Percentiles rank a stretch among this genome's conserved stretches.
These are phyloP conservation scores for Picus viridis DNA, from an alignment of 2,797 vertebrate species.

Conservation along the genomic window DNA sequence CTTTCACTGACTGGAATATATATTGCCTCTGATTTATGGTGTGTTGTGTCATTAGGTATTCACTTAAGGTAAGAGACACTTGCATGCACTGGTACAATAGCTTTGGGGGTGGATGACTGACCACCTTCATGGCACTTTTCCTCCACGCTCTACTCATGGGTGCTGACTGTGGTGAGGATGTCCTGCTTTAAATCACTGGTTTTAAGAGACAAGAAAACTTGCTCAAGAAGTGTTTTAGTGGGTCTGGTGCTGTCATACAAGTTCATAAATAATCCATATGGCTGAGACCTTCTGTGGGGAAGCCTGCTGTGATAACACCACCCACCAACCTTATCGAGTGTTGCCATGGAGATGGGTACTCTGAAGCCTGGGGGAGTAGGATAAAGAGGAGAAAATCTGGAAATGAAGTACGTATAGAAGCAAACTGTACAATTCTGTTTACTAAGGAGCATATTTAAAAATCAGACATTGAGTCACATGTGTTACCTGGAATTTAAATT, in stretches of 20 bases:
- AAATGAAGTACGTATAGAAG: slow-evolving; percentile 38
- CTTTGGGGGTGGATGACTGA: neutral
- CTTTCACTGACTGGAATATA: neutral
- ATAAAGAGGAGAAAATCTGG: slow-evolving; percentile 59
- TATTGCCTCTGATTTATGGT: neutral
- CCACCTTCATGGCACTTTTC: neutral
- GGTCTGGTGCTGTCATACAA: slow-evolving; percentile 63
- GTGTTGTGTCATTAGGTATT: neutral
- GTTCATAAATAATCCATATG: slow-evolving; percentile 76
- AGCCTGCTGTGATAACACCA: slow-evolving; percentile 73
- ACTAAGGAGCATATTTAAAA: slow-evolving; percentile 13
- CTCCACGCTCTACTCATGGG: neutral
- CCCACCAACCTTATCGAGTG: slow-evolving; percentile 69
- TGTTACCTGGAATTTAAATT: neutral
- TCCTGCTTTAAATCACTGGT: neutral
- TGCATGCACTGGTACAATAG: neutral
- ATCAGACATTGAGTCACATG: neutral
- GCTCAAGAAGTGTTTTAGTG: slow-evolving; percentile 43
- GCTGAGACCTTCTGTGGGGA: slow-evolving; percentile 70
- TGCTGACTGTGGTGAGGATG: neutral
- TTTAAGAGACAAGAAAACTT: slow-evolving; percentile 48
- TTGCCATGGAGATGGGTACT: slow-evolving; percentile 70
- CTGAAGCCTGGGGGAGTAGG: slow-evolving; percentile 60
- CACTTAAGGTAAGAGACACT: neutral
- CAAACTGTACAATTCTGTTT: neutral